Evolutionary conservation across 2,113 vertebrate genomes (phyloP), one percentile per base, ranked within the genome.

Genomic region (Candoia aspera): DNA sequence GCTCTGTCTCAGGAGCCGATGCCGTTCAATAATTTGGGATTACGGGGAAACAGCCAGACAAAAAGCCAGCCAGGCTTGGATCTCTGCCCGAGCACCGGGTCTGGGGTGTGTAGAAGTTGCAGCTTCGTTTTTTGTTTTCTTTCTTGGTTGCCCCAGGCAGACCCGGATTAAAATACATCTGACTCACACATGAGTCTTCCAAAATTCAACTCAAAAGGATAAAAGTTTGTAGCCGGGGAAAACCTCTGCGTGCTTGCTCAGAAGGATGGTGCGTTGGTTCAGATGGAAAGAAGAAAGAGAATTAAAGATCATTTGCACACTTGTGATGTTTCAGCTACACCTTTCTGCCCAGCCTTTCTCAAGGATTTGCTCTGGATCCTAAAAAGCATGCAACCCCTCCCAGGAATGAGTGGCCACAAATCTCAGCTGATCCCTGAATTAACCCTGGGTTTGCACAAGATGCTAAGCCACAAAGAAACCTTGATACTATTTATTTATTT

Each of bases 21-120:
- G 95, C 58, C 95, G 93, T 91, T 58, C 90, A 57, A n/a, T 88
- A 21, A 93, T 94, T 94, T 54, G 0, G 1, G 95, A 95, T 96
- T 95, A 94, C 87, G 21, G 17, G 88, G 23, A 10, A 58, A 58
- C 1, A 59, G 92, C 33, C 84, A 53, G 92, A 87, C 85, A 92
- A 93, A 64, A 90, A 94, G 89, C 46, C 86, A 93, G 92, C 93
- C 94, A 42, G 8, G 79, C 19, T 93, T 95, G 94, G 94, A 94
- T 79, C 91, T 33, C 8, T 91, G 93, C 92, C 95, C 84, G 46
- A 26, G 5, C 4, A 19, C 0, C 0, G 88, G 93, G 93, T 88
- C 87, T 53, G 15, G 11, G 13, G 3, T 49, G 95, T 94, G 92
- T 87, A 54, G 53, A 73, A 93, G n/a, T 24, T 0, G 0, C 17